phyloP scores from a whole-genome alignment of 2,888 invertebrate genomes.

The Andrena fulva region DNA sequence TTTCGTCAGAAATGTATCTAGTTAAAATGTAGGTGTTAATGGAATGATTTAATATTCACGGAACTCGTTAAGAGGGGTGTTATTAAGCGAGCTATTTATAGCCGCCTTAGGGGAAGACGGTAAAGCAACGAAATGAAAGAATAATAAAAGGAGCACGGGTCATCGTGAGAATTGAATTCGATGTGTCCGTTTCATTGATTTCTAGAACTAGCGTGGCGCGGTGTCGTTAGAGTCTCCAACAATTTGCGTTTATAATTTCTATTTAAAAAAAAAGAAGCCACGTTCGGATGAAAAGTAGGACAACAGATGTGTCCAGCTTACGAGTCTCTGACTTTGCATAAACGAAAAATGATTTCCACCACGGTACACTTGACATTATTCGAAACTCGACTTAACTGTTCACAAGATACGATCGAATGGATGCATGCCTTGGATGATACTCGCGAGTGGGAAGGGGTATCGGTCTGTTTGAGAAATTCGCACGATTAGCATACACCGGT shows the following conservation, averaged over 20 bases:
- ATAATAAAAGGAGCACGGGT: neutral
- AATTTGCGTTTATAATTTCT: too few relatives aligned
- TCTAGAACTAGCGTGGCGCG: neutral
- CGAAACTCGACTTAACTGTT: neutral
- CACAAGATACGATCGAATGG: constrained; percentile 2
- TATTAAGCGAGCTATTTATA: neutral
- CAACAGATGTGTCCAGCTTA: too few relatives aligned
- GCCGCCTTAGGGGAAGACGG: neutral
- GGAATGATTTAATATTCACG: too few relatives aligned
- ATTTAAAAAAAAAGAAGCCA: too few relatives aligned
- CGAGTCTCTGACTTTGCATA: neutral
- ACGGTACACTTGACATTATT: neutral
- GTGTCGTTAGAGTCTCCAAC: neutral
- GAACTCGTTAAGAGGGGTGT: neutral
- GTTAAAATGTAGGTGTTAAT: too few relatives aligned
- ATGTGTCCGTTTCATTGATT: neutral
- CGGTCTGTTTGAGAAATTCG: constrained; percentile 49
- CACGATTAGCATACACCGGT: constrained; percentile 61
- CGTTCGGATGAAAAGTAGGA: too few relatives aligned
- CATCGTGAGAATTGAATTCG: neutral
- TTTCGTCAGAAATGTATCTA: too few relatives aligned
- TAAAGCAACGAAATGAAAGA: neutral
- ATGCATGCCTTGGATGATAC: constrained; percentile 4
- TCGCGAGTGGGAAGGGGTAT: constrained; percentile 36
- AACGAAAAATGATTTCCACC: neutral